These are phyloP conservation scores for Trogon melanurus DNA, from an alignment of 2,113 vertebrate species.

Conservation along the genomic window DNA sequence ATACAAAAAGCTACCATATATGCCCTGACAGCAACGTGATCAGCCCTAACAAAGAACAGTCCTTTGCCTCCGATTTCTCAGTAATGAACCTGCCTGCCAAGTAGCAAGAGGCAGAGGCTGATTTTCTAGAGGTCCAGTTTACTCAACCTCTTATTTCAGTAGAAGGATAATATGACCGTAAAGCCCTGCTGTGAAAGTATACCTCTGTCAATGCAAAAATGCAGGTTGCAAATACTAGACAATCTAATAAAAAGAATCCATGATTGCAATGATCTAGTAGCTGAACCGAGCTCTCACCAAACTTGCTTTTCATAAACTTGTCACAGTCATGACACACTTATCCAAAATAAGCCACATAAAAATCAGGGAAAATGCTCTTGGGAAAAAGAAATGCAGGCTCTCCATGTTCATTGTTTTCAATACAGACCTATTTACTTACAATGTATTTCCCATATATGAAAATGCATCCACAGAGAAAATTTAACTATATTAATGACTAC, in stretches of 20 bases:
- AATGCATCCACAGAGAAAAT: background rate
- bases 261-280: background rate
- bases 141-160: background rate
- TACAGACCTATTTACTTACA: background rate
- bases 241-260: background rate
- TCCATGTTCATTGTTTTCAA: background rate
- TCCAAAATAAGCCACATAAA: background rate
- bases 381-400: background rate
- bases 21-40: background rate
- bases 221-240: background rate
- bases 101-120: background rate
- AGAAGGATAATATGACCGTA: background rate
- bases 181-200: background rate
- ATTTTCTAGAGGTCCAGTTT: background rate
- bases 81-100: background rate
- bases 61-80: slow-evolving; percentile 35
- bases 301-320: background rate
- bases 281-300: background rate
- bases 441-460: background rate
- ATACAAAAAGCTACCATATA: background rate
- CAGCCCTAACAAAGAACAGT: background rate
- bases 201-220: background rate
- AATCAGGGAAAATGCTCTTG: background rate
- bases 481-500: background rate
- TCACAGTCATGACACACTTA: background rate